Evolutionary conservation across 2,797 vertebrate species (phyloP).

Genomic region (Acanthiza pusilla): DNA sequence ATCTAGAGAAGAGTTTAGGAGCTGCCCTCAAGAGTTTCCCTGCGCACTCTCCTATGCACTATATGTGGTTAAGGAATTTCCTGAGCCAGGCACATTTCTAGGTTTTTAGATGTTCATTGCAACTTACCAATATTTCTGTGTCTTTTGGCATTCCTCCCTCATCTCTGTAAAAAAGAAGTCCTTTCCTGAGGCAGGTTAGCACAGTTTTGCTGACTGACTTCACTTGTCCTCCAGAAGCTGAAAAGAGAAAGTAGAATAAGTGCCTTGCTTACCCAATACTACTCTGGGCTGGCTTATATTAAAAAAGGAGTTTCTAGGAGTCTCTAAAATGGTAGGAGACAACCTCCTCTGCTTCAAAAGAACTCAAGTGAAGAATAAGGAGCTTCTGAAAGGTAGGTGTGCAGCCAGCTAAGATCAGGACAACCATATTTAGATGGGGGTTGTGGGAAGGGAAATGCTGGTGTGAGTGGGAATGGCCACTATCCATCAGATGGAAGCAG

Average conservation of each 20-base stretch:
- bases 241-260: background rate
- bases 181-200: background rate
- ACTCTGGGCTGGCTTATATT: background rate
- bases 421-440: background rate
- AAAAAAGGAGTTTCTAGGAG: background rate
- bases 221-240: background rate
- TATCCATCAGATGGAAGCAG: background rate
- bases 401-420: background rate
- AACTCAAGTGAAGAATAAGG: background rate
- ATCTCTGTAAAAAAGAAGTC: background rate
- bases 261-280: background rate
- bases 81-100: background rate
- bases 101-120: background rate
- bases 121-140: background rate
- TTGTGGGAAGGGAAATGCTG: background rate
- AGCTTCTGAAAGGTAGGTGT: background rate
- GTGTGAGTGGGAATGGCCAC: background rate
- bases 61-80: background rate
- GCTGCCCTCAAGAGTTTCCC: background rate
- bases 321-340: background rate
- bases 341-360: background rate
- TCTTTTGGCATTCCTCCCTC: background rate
- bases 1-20: background rate
- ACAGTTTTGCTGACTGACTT: background rate
- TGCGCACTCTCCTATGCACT: background rate